Conservation (phyloP, 2,113 vertebrate genomes). For the Monopterus albus region DNA sequence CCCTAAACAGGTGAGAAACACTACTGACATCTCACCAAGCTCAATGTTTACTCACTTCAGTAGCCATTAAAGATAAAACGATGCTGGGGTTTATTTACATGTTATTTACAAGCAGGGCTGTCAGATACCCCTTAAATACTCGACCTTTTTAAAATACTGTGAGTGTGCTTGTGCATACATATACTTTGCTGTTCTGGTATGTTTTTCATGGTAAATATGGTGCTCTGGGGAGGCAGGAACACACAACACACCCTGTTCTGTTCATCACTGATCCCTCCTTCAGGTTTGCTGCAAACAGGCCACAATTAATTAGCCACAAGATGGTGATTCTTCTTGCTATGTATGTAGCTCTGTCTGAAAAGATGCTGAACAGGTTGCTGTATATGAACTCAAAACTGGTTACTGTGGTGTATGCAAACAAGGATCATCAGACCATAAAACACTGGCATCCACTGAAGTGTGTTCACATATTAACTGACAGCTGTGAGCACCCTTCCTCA, state of each 20-base stretch:
- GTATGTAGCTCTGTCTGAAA: neutral
- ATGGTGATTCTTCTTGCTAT: no score
- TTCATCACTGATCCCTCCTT: conserved; percentile 26
- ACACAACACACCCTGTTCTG: conserved; percentile 2
- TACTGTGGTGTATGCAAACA: no score
- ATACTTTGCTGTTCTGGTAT: conserved; percentile 28
- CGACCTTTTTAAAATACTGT: neutral
- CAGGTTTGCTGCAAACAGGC: no score
- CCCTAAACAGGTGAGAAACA: conserved; percentile 59
- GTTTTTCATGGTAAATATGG: conserved; percentile 37
- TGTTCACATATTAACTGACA: no score
- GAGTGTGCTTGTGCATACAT: conserved; percentile 7
- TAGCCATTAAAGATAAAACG: conserved; percentile 51
- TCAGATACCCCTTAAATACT: no score
- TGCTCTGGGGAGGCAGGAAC: conserved; percentile 28
- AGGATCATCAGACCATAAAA: no score
- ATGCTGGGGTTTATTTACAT: conserved; percentile 56
- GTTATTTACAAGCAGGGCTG: conserved; percentile 50
- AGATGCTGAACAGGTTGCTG: neutral
- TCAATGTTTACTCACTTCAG: conserved; percentile 48
- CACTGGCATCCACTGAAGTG: no score
- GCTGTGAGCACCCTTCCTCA: no score
- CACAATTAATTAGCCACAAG: conserved; percentile 25
- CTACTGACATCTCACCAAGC: conserved; percentile 41
- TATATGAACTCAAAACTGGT: no score